These are phyloP conservation scores for Blastobasis lacticolella DNA, from an alignment of 2,888 invertebrate genomes.

Conservation along the genomic window DNA sequence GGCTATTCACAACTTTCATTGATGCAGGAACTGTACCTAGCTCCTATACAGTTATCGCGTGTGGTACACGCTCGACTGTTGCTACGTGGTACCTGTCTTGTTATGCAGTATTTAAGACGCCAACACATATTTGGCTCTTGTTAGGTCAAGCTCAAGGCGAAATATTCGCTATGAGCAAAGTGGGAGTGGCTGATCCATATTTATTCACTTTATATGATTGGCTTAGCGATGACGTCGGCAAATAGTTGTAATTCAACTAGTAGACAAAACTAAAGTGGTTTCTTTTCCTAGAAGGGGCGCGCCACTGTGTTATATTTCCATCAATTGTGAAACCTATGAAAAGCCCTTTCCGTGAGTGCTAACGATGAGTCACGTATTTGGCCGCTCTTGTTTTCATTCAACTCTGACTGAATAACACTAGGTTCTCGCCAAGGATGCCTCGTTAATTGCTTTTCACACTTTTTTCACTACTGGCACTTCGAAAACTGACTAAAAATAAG, in stretches of 20 bases:
- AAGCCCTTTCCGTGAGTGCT: constrained; percentile 45
- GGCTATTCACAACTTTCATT: too few species aligned
- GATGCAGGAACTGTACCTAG: too few species aligned
- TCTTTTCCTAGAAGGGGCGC: too few species aligned
- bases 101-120: constrained; percentile 38
- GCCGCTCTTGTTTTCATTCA: constrained; percentile 46
- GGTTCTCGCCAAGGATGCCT: constrained; percentile 29
- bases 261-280: too few species aligned
- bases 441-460: constrained; percentile 22
- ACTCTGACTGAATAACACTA: constrained; percentile 15
- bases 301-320: too few species aligned
- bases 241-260: too few species aligned
- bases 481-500: constrained; percentile 6
- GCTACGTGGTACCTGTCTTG: constrained; percentile 20
- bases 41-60: too few species aligned
- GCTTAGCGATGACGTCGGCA: too few species aligned
- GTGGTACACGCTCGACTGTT: not conserved
- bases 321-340: too few species aligned
- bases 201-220: not conserved
- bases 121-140: constrained; percentile 18
- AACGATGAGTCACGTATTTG: constrained; percentile 53
- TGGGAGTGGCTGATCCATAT: not conserved
- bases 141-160: constrained; percentile 51
- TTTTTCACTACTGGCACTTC: constrained; percentile 6
- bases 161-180: constrained; percentile 8